Evolutionary conservation across 30 jellyfish, hydroid and myxozoan genomes (phyloP).

Genomic region (Hydractinia echinata): DNA sequence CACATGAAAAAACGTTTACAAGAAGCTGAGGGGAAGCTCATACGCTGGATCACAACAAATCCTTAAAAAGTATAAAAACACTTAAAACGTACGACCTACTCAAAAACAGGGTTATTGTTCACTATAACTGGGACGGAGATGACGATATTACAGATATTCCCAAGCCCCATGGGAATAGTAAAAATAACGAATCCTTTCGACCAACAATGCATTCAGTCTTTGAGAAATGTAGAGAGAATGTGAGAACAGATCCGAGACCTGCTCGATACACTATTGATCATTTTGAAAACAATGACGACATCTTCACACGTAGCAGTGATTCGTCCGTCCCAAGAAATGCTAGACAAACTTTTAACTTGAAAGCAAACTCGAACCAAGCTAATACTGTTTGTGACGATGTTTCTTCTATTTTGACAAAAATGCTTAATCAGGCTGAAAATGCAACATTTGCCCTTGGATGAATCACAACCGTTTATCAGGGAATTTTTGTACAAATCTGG

Average conservation of each 20-base stretch:
- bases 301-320: neutral
- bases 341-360: no score
- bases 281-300: neutral
- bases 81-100: neutral
- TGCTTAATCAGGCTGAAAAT: no score
- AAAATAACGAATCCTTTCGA: neutral
- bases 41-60: neutral
- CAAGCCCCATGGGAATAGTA: neutral
- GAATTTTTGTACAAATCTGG: neutral
- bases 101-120: neutral
- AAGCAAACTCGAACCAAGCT: no score
- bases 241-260: conserved; percentile 1
- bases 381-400: neutral
- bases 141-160: neutral
- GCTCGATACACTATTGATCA: neutral
- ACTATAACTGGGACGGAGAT: neutral
- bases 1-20: neutral
- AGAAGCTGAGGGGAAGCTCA: neutral
- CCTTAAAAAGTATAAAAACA: neutral
- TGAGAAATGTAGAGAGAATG: conserved; percentile 7
- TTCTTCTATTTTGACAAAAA: neutral
- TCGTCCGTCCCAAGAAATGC: conserved; percentile 4
- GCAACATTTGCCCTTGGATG: neutral
- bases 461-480: neutral
- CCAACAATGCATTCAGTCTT: conserved; percentile 6